Evolutionary conservation across 2,113 vertebrate genomes (phyloP).

Genomic region (Leucoraja erinaceus): DNA sequence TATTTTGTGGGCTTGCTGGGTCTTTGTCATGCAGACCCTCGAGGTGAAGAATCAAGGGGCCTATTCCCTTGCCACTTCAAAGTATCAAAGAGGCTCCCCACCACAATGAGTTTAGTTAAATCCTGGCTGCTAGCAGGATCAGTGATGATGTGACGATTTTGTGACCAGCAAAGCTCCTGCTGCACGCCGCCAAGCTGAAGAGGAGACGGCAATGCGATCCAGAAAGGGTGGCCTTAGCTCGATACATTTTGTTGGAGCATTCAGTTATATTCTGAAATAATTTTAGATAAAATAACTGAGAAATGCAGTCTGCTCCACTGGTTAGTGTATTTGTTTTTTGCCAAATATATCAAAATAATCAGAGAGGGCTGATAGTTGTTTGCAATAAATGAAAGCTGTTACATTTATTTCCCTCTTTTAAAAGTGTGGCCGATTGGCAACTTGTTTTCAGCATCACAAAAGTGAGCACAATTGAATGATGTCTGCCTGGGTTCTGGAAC

Average conservation of each 20-base stretch:
- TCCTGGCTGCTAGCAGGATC: background rate
- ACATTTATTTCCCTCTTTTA: background rate
- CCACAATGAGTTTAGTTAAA: too few species aligned
- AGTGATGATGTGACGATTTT: background rate
- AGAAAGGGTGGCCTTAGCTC: background rate
- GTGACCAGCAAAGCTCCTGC: background rate
- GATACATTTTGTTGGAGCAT: background rate
- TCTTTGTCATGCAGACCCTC: background rate
- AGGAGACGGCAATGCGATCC: background rate
- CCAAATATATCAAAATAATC: background rate
- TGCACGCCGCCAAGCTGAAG: background rate
- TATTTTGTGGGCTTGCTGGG: background rate
- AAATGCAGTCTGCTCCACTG: background rate
- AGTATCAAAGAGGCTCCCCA: background rate
- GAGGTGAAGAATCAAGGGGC: background rate
- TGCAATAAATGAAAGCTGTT: background rate
- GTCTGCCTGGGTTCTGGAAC: background rate
- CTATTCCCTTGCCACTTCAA: background rate
- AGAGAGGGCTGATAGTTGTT: background rate
- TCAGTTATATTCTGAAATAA: background rate
- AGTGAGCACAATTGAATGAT: slow-evolving; percentile 32
- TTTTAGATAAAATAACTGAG: background rate
- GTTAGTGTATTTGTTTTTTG: background rate
- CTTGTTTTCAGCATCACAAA: slow-evolving; percentile 4
- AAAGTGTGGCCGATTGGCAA: background rate